phyloP scores from a whole-genome alignment of 2,797 vertebrate species.

The Uromys caudimaculatus region DNA sequence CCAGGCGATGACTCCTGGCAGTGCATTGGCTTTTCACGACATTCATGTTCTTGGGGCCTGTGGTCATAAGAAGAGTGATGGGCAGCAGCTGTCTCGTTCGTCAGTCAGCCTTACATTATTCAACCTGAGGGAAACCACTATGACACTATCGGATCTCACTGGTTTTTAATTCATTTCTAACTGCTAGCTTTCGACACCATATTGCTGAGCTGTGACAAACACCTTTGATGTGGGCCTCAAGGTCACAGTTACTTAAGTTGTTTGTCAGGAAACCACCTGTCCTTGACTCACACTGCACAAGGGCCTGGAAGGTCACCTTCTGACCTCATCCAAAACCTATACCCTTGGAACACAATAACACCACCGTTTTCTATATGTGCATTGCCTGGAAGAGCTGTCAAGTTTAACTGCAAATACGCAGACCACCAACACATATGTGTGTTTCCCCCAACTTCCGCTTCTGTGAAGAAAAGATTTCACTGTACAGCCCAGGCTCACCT shows the following conservation, averaged over 20 bases:
- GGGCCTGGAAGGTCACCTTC: not conserved
- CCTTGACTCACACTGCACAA: not conserved
- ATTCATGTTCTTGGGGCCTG: not conserved
- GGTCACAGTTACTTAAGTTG: not conserved
- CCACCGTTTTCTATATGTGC: not conserved
- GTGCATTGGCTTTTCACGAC: rapidly evolving
- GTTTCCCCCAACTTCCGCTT: too few relatives aligned
- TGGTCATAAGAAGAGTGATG: not conserved
- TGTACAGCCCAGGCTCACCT: not conserved
- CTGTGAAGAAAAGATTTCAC: not conserved
- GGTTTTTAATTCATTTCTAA: not conserved
- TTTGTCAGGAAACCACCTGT: not conserved
- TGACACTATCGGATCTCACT: not conserved
- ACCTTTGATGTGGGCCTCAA: not conserved
- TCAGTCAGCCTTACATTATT: too few relatives aligned
- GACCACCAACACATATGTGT: not conserved
- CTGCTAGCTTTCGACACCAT: not conserved
- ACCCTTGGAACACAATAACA: not conserved
- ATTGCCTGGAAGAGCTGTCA: not conserved
- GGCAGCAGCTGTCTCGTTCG: too few relatives aligned
- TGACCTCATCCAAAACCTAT: not conserved
- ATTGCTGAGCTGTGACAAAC: not conserved
- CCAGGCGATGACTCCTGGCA: not conserved
- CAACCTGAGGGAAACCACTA: not conserved
- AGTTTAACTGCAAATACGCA: not conserved